Base-by-base conservation (phyloP, 1,140 invertebrate genomes). In the Dendrolimus kikuchii region DNA sequence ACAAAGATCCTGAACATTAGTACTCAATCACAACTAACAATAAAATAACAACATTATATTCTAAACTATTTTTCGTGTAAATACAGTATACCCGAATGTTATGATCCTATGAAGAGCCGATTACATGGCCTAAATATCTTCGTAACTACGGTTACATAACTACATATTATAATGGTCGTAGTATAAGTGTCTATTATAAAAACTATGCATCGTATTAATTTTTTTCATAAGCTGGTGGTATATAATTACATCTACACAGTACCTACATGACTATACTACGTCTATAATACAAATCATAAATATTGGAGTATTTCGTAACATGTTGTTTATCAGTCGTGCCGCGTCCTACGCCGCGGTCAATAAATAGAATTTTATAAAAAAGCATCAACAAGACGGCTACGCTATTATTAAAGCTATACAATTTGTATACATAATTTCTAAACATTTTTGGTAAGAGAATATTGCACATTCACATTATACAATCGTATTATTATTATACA, bases 331-430 rank as follows among this genome's bases (percentile, higher is more conserved):
- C 82, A 86, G 82, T 86, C 82, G 58, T 74, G 60, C 81, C 82
- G 82, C 82, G 62, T 59, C 49, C 79, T 82, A 81, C 68, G 66
- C 57, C 59, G 80, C 80, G 79, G 79, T 73, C 69, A 77, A 71
- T 82, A 79, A 82, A 82, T 84, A 84, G 77, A 86, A 74, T 84
- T 83, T 86, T 81, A 75, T 81, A 86, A 77, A 85, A 82, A 86
- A 86, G 81, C 82, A 72, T 82, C 73, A 86, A 84, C 79, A 82
- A 86, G 81, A 84, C 81, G 73, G 72, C 79, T 84, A 86, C 74
- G 60, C 81, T 82, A 82, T 76, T 62, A 68, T 84, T 86, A 82
- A 77, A 82, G 77, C 77, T 86, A 81, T 76, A 80, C 71, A 79
- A 41, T 80, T 82, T 83, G 78, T 86, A 81, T 81, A 86, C 75